These are phyloP conservation scores for Sinohyriopsis cumingii DNA, from an alignment of 2,888 invertebrate genomes.

Conservation along the genomic window DNA sequence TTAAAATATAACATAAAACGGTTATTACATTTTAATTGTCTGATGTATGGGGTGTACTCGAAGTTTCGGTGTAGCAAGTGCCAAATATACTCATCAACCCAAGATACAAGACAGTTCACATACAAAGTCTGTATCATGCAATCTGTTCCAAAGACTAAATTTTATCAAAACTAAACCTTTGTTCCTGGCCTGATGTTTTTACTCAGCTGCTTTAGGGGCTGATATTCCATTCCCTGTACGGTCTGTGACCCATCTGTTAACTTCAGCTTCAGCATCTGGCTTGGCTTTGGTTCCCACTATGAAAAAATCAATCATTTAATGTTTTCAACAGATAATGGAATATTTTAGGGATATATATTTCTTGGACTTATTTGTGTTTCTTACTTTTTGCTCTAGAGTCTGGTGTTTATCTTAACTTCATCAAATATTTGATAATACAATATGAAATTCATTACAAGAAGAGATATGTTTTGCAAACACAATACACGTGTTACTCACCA, in stretches of 20 bases:
- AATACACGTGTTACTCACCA: too few relatives aligned
- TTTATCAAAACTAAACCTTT: constrained; percentile 66
- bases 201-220: constrained; percentile 71
- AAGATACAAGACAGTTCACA: neutral
- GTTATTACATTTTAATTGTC: too few relatives aligned
- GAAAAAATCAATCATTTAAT: constrained; percentile 8
- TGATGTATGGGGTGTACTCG: too few relatives aligned
- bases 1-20: too few relatives aligned
- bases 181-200: constrained; percentile 69
- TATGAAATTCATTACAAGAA: too few relatives aligned
- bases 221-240: constrained; percentile 82
- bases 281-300: constrained; percentile 76
- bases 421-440: too few relatives aligned
- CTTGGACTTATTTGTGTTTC: too few relatives aligned
- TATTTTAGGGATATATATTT: too few relatives aligned
- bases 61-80: neutral
- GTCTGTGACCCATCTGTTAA: constrained; percentile 84
- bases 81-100: neutral
- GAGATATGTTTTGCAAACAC: too few relatives aligned
- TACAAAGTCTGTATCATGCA: neutral
- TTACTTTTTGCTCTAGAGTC: too few relatives aligned
- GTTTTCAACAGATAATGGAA: too few relatives aligned
- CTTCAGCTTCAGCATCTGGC: constrained; percentile 81
- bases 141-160: neutral
- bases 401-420: too few relatives aligned